Base-by-base conservation (phyloP, 2,888 invertebrate species). In the Microctonus brassicae region DNA sequence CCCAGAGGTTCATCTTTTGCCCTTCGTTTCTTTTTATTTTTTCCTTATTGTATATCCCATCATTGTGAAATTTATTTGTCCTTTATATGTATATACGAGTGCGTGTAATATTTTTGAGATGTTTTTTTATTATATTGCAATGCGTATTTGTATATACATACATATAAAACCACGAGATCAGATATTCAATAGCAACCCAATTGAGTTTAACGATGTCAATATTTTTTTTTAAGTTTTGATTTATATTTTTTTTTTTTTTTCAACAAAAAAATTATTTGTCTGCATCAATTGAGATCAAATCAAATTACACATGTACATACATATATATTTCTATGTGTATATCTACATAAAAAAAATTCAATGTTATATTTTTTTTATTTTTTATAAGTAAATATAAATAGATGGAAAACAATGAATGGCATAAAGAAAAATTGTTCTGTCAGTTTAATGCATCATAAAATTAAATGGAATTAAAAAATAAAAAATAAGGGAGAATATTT, bases 121-220 rank as follows among this genome's bases (percentile, higher is more conserved):
- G 29, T n/a, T n/a, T 58, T 33, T 58, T 20, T 24, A 29, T 34
- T 33, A 10, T 58, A 17, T 26, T 58, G 33, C 10, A 17, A 60
- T 71, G 72, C 60, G 70, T 69, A 53, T 6, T 74, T 74, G 63
- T 71, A 73, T 71, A 73, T 69, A 29, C 11, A 24, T 26, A 39
- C 2, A 36, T 62, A 62, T 42, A 62, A 10, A n/a, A 26, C 60
- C 62, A 72, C 58, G 36, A 42, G 29, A 72, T 69, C 69, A 58
- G 52, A 70, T 64, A 57, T 58, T 62, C 69, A 17, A 64, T 24
- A 58, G 70, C 62, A 64, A 69, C n/a, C 62, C 66, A 73, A 73
- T 75, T 72, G 66, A 72, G 65, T 73, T 73, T 72, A 70, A 76
- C 69, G 69, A 71, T 24, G 62, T 36, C 66, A 42, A 66, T 34